Evolutionary conservation across 2,113 vertebrate genomes (phyloP), one percentile per base, ranked within the genome.

Genomic region (Phocoena sinus): DNA sequence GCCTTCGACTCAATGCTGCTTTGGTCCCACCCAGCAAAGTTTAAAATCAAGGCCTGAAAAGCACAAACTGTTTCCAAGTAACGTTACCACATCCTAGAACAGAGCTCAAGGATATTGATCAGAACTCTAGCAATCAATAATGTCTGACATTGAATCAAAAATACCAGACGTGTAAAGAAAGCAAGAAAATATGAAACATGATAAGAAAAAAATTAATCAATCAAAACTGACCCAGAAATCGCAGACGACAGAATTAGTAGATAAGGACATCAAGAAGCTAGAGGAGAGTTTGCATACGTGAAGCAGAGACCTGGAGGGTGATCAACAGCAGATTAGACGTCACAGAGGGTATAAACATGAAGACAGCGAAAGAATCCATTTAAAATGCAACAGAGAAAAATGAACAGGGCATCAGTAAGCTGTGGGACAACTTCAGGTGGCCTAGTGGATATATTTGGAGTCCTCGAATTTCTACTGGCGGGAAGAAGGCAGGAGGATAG

Each of bases 221-320:
- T 62, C 14, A 18, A 83, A 62, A 41, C 26, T 4, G 60, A 23
- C 50, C 84, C 60, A 50, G 84, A 50, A 60, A 50, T 41, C 84
- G 41, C 12, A 47, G 76, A 28, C 17, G 38, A 83, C 2, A 44
- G 84, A 65, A 58, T 12, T 23, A 38, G 70, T 4, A 84, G 56
- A 28, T 8, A 13, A 36, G 44, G 63, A 50, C 18, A 23, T 6
- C 3, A 5, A 33, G 56, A 88, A 23, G n/a, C n/a, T 8, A 12
- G 18, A 33, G 23, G 38, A 26, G 41, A 65, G 36, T 38, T 0
- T 4, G n/a, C 7, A 1, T 0, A 4, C 0, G 0, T 26, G 18
- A 9, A 36, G 25, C 2, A 4, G 60, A 67, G 25, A 47, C 10
- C 0, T 4, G 60, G 38, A 65, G n/a, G 44, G 8, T 14, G 10